Evolutionary conservation across 2,888 invertebrate genomes (phyloP), one percentile per base, ranked within the genome.

Genomic region (Lagria hirta): DNA sequence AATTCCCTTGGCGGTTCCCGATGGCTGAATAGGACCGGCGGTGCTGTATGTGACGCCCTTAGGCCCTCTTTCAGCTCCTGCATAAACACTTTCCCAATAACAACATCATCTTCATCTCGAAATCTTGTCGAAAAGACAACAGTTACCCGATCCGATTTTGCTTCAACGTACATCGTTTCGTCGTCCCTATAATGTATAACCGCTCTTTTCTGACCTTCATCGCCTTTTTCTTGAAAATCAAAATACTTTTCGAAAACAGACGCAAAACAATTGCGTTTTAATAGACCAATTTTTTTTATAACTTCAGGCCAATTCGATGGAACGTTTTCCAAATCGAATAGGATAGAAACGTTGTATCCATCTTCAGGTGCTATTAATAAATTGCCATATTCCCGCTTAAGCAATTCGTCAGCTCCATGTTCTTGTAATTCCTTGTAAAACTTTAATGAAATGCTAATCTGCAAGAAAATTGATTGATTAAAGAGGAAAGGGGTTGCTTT

Each of bases 171-270:
- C 96, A 99, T 81, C 36, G 98, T 98, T 77, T 99, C 99, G 78
- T 99, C 96, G 71, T 94, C 95, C 62, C 99, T 82, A 73, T 98
- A 99, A 74, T 98, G 92, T 71, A 99, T 97, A 54, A 99, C 95
- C 43, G 99, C 99, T 60, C 93, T 81, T 73, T 93, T 89, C 62
- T 93, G 89, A 15, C 88, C 87, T 61, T 89, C 86, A 65, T 90
- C 86, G 1, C 93, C 96, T 58, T 87, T 83, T 70, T 95, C 94
- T 76, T 99, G 97, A 73, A 92, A 92, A 70, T 96, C 88, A 75
- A 99, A 99, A 78, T 99, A 99, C 69, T 98, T 97, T 73, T 99
- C 97, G 75, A 99, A 99, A 47, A 99, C 97, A 8, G 97, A 96
- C 27, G 98, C 98, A 75, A 99, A 99, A 75, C 99, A 99, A 76